These are phyloP conservation scores for Nerophis lumbriciformis DNA, from an alignment of 2,113 vertebrate species.

Conservation along the genomic window DNA sequence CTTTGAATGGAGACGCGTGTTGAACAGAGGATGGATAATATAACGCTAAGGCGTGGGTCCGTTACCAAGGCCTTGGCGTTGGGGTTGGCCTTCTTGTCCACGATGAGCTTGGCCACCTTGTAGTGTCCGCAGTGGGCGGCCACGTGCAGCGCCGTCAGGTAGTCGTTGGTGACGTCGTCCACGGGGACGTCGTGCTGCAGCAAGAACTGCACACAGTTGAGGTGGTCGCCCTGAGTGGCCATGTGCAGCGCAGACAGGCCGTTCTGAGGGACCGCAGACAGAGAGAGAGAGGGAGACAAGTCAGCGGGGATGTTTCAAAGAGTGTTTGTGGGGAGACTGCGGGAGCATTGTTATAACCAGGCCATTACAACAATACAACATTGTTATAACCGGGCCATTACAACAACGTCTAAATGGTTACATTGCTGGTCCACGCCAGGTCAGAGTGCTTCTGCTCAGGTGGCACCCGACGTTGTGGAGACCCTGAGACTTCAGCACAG, in stretches of 20 bases:
- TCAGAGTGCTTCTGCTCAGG: slow-evolving; percentile 59
- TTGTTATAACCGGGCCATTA: no score
- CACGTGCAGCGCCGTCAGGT: slow-evolving; percentile 92
- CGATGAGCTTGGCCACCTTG: slow-evolving; percentile 95
- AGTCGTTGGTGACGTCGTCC: slow-evolving; percentile 96
- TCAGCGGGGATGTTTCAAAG: slow-evolving; percentile 51
- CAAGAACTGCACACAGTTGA: slow-evolving; percentile 94
- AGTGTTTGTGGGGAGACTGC: slow-evolving; percentile 45
- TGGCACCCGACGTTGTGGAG: slow-evolving; percentile 59
- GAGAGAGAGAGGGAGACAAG: slow-evolving; percentile 45
- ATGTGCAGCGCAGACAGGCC: slow-evolving; percentile 94
- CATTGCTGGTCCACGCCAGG: slow-evolving; percentile 60
- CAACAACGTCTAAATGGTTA: slow-evolving; percentile 69
- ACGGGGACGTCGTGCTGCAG: slow-evolving; percentile 93
- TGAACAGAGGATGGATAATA: no score
- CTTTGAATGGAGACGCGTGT: no score
- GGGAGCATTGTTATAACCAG: slow-evolving; percentile 70
- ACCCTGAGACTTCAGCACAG: slow-evolving; percentile 53
- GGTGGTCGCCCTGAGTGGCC: slow-evolving; percentile 96
- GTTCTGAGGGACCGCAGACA: no score
- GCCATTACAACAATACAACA: no score
- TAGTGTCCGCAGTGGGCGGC: slow-evolving; percentile 97
- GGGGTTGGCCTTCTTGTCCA: slow-evolving; percentile 98
- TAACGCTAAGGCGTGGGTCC: no score
- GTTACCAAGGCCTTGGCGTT: slow-evolving; percentile 96